phyloP scores from a whole-genome alignment of 2,797 vertebrate species.

The Lepilemur septentrionalis region DNA sequence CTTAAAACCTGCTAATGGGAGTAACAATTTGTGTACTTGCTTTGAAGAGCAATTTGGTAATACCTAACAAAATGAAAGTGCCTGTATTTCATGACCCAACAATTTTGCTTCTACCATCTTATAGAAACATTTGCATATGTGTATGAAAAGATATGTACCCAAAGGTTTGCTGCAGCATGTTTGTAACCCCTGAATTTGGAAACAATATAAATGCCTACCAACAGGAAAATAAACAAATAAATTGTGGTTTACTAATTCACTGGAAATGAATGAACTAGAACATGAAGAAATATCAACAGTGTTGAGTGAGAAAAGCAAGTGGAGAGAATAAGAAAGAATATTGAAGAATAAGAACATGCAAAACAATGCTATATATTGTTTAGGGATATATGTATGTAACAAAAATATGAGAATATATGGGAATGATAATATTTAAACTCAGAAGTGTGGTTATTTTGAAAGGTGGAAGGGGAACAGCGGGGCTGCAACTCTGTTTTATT shows the following conservation, averaged over 20 bases:
- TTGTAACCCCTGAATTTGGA: background rate
- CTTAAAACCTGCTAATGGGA: background rate
- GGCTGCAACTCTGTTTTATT: conserved; percentile 8
- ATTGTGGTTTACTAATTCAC: background rate
- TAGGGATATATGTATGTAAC: background rate
- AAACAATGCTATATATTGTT: background rate
- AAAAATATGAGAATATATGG: background rate
- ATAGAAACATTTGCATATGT: background rate
- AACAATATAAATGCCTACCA: background rate
- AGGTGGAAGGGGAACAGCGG: background rate
- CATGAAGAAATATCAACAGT: background rate
- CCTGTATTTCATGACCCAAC: background rate
- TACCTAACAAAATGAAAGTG: background rate
- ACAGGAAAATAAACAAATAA: background rate
- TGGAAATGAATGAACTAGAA: conserved; percentile 14
- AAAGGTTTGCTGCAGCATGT: background rate
- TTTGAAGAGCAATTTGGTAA: background rate
- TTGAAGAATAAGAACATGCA: conserved; percentile 2
- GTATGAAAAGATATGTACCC: background rate
- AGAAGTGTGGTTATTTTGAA: background rate
- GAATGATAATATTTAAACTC: background rate
- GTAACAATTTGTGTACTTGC: background rate
- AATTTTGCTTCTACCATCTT: background rate
- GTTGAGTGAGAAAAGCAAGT: conserved; percentile 14
- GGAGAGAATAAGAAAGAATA: background rate